phyloP scores from a whole-genome alignment of 2,888 invertebrate genomes.

The Catonia carolina region DNA sequence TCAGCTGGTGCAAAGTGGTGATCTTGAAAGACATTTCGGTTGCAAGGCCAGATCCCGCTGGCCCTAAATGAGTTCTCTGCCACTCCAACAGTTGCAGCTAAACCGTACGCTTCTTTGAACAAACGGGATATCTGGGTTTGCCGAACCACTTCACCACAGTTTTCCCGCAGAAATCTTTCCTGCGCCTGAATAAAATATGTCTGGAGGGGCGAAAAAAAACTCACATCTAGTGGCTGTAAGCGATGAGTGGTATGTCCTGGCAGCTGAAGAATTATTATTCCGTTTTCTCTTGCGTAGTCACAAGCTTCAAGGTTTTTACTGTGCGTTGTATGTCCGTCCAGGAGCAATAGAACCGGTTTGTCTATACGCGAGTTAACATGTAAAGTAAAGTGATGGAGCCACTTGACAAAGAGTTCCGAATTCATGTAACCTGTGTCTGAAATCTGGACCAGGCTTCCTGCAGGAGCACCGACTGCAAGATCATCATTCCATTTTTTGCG shows the following conservation, averaged over 20 bases:
- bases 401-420: slow-evolving; percentile 3
- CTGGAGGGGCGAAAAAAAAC: not conserved
- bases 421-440: slow-evolving; percentile 4
- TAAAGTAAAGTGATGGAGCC: not conserved
- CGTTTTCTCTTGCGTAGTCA: not conserved
- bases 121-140: too few species aligned
- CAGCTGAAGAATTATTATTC: not conserved
- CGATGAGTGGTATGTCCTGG: not conserved
- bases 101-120: too few species aligned
- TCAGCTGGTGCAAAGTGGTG: not conserved
- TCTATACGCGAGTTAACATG: slow-evolving; percentile 3
- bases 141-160: too few species aligned
- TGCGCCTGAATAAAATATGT: not conserved
- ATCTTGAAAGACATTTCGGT: not conserved
- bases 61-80: not conserved
- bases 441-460: slow-evolving; percentile 12
- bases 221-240: not conserved
- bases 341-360: too few species aligned
- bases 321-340: not conserved
- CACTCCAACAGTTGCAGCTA: too few species aligned
- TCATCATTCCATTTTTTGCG: not conserved
- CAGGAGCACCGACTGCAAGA: not conserved
- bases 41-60: not conserved
- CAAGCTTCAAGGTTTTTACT: not conserved
- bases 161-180: too few species aligned